phyloP scores from a whole-genome alignment of 1,140 invertebrate species.

The Zaprionus tsacasi region DNA sequence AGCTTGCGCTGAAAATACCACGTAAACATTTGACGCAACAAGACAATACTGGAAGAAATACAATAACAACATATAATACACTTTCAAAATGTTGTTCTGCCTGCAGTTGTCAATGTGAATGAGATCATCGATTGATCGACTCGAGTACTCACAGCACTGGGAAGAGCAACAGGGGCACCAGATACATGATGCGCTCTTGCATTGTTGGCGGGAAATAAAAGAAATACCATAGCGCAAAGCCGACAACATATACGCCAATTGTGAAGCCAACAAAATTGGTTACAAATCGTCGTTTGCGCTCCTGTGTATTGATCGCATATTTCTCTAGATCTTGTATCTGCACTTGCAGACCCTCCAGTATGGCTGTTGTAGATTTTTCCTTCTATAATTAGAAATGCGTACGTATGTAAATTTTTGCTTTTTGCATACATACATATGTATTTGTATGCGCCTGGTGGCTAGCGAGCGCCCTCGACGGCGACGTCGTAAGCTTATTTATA shows the following conservation, averaged over 20 bases:
- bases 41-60: conserved; percentile 88
- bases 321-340: conserved; percentile 92
- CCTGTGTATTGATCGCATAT: conserved; percentile 91
- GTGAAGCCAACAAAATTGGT: conserved; percentile 92
- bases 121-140: conserved; percentile 36
- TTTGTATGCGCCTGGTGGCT: conserved; percentile 1
- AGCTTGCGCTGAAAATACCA: conserved; percentile 96
- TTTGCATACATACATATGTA: conserved; percentile 11
- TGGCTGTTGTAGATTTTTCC: conserved; percentile 91
- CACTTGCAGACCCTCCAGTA: conserved; percentile 91
- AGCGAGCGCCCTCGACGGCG: conserved; percentile 13
- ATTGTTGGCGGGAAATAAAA: conserved; percentile 89
- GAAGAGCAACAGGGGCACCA: conserved; percentile 90
- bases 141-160: conserved; percentile 90
- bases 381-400: conserved; percentile 87
- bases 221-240: conserved; percentile 91
- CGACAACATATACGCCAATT: conserved; percentile 91
- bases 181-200: conserved; percentile 89
- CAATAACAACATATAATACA: conserved; percentile 16
- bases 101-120: conserved; percentile 15
- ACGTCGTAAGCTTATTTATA: conserved; percentile 11
- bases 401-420: conserved; percentile 42
- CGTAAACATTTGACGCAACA: conserved; percentile 90
- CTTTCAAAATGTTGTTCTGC: not conserved
- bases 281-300: conserved; percentile 91